phyloP scores from a whole-genome alignment of 2,113 vertebrate genomes.

The Gymnorhina tibicen region DNA sequence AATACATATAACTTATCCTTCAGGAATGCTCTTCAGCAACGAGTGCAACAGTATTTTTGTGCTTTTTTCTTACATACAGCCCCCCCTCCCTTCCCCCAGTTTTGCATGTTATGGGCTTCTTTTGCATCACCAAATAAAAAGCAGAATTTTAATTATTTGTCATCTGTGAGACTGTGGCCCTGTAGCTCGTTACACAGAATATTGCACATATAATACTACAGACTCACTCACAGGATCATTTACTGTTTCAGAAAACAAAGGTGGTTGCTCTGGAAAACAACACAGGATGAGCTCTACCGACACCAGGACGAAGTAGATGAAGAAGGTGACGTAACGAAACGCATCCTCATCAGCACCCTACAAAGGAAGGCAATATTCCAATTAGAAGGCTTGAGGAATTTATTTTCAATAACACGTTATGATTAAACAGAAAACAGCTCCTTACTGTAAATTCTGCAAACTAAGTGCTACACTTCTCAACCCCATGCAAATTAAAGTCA shows the following conservation, averaged over 20 bases:
- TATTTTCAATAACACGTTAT: neutral
- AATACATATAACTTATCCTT: neutral
- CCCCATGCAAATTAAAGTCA: neutral
- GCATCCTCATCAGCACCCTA: constrained; percentile 58
- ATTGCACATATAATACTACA: fast-evolving
- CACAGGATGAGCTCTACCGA: constrained; percentile 83
- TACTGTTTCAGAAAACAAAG: constrained; percentile 86
- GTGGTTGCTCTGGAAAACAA: constrained; percentile 82
- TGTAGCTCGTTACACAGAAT: neutral
- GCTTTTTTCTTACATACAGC: neutral
- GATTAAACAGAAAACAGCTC: neutral
- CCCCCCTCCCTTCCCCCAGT: neutral
- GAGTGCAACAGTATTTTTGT: neutral
- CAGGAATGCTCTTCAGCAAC: neutral
- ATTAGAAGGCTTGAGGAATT: neutral
- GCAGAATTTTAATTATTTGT: neutral
- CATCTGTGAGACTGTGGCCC: neutral
- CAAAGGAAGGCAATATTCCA: neutral
- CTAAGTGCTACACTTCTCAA: neutral
- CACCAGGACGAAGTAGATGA: constrained; percentile 82
- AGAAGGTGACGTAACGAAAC: constrained; percentile 87
- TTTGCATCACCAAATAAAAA: neutral
- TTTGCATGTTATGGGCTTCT: neutral
- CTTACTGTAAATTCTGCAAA: neutral
- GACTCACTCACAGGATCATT: constrained; percentile 81